Base-by-base conservation (phyloP, 2,888 invertebrate species). In the Tetragnatha montana region DNA sequence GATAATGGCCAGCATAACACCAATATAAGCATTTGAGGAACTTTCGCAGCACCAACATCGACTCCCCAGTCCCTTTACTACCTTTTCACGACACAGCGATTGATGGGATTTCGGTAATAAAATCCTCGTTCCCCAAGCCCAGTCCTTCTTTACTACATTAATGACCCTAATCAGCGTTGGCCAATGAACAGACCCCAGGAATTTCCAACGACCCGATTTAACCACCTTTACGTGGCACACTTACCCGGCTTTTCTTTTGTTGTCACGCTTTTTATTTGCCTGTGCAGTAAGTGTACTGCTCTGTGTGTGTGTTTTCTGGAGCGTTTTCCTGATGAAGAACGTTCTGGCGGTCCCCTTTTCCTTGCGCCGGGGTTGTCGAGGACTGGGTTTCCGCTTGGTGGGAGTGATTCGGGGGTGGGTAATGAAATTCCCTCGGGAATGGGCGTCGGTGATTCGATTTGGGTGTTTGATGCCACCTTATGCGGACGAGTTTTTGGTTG, bases 191-290 rank as follows among this genome's bases (percentile, higher is more conserved):
- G 21, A 50, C 17, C 69, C 19, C 49, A 88, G 51, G 83, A 82
- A 83, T 88, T 71, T 79, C 73, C 78, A 83, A 88, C 82, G 82
- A 88, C 88, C 88, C 70, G 78, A 83, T 83, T 83, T 83, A 83
- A 88, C 82, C 88, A 78, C 88, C 22, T 82, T 88, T 88, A 83
- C 82, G 82, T 83, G 82, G 88, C 17, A 73, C 80, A 86, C 73
- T 79, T 73, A 80, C 80, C 14, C 86, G 80, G 17, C 35, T 80
- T 69, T 76, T 51, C n/a, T 21, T 47, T 60, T 68, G 47, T 47
- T 69, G 47, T 35, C 49, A 47, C 50, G 51, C n/a, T 75, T 47
- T 75, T 75, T 35, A 68, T 51, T 35, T 51, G 60, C 74, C 83
- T 60, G 75, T 75, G 75, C 75, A 83, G 75, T 60, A 83, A 83